Conservation (phyloP, 2,888 invertebrate species). For the Trichogramma evanescens region DNA sequence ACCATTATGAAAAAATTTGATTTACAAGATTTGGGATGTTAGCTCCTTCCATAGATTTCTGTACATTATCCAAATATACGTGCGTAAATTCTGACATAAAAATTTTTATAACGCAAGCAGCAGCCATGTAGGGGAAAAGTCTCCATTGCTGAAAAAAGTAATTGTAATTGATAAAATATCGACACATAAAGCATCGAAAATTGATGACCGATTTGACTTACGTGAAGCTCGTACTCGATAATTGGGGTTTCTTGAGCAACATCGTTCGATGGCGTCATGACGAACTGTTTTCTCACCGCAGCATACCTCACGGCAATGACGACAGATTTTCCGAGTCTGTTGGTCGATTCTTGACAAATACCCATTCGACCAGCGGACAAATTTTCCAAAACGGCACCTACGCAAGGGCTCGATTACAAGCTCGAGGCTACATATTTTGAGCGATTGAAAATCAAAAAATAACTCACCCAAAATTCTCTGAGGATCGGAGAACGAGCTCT, state of each 20-base stretch:
- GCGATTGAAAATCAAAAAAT: not conserved
- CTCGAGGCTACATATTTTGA: not conserved
- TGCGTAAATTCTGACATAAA: conserved; percentile 61
- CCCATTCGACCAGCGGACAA: conserved; percentile 77
- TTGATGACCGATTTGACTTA: conserved; percentile 44
- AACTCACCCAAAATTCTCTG: conserved; percentile 68
- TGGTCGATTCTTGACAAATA: conserved; percentile 61
- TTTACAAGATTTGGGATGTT: conserved; percentile 38
- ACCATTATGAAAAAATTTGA: not conserved
- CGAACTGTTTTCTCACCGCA: conserved; percentile 72
- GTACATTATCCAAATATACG: conserved; percentile 62
- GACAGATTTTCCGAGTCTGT: conserved; percentile 64
- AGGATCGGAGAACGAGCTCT: conserved; percentile 84
- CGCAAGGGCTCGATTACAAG: not conserved
- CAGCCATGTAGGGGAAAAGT: conserved; percentile 68
- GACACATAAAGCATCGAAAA: conserved; percentile 6
- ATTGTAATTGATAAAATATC: not conserved
- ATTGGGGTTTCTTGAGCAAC: conserved; percentile 62
- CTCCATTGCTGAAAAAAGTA: conserved; percentile 69
- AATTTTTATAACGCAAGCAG: conserved; percentile 60
- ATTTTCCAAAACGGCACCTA: conserved; percentile 72
- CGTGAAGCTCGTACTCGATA: conserved; percentile 77
- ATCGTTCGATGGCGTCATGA: conserved; percentile 38
- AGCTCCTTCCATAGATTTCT: conserved; percentile 52
- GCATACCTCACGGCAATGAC: conserved; percentile 76